Evolutionary conservation across 2,113 vertebrate species (phyloP).

Genomic region (Rhagologus leucostigma): DNA sequence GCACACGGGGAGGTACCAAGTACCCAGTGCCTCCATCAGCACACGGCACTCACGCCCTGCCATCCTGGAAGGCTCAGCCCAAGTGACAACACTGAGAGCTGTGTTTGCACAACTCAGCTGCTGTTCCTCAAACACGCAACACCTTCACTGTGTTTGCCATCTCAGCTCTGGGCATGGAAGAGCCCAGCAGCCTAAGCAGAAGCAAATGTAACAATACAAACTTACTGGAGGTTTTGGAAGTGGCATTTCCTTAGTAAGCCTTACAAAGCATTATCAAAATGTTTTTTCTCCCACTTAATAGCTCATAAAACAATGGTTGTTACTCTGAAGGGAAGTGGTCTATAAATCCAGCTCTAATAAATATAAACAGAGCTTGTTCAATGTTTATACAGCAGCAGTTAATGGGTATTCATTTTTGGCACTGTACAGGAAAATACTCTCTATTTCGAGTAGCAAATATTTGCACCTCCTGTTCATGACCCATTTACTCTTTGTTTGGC

Average conservation of each 20-base stretch:
- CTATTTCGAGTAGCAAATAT: conserved; percentile 47
- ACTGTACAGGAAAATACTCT: conserved; percentile 16
- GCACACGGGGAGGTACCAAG: fast-evolving
- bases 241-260: neutral
- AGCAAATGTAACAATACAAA: neutral
- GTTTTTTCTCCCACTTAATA: neutral
- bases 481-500: neutral
- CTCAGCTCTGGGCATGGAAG: neutral
- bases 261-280: neutral
- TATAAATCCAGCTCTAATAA: conserved; percentile 57
- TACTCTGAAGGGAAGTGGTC: conserved; percentile 39
- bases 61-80: neutral
- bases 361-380: conserved; percentile 43
- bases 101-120: neutral
- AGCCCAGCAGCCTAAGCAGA: neutral
- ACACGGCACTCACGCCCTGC: fast-evolving
- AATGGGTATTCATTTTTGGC: conserved; percentile 59
- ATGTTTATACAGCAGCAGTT: conserved; percentile 34
- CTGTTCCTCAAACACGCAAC: neutral
- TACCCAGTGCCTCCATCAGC: neutral
- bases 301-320: conserved; percentile 36
- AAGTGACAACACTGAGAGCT: neutral
- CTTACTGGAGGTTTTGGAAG: neutral
- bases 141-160: neutral
- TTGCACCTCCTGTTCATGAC: conserved; percentile 47